Evolutionary conservation across 2,113 vertebrate species (phyloP).

Genomic region (Gnathonemus longibarbis): DNA sequence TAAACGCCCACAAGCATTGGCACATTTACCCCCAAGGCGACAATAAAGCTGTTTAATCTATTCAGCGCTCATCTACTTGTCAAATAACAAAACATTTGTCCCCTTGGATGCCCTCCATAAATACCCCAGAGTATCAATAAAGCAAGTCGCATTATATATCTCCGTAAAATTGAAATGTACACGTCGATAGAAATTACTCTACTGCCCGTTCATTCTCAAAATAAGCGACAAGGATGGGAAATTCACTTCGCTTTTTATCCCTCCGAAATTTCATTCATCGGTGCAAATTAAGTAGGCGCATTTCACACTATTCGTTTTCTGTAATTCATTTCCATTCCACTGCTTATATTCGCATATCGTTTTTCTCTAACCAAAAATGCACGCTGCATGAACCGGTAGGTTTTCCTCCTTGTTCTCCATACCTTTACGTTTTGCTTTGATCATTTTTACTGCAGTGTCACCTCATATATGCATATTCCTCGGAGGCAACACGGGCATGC

Average conservation of each 20-base stretch:
- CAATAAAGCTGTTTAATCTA: neutral
- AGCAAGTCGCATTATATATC: neutral
- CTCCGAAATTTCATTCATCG: neutral
- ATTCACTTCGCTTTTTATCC: neutral
- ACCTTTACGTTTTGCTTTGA: neutral
- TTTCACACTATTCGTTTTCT: neutral
- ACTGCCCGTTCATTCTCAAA: neutral
- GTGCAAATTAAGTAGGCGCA: neutral
- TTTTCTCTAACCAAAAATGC: neutral
- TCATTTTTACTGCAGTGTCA: slow-evolving; percentile 4
- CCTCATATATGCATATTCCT: neutral
- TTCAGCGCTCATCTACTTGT: neutral
- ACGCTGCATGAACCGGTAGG: neutral
- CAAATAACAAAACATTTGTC: neutral
- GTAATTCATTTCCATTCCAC: neutral
- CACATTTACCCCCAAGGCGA: neutral
- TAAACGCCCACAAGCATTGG: neutral
- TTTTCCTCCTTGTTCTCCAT: neutral
- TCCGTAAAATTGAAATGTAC: neutral
- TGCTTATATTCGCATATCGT: neutral
- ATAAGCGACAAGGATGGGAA: neutral
- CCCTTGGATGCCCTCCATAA: neutral
- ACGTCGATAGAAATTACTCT: neutral
- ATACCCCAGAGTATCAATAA: neutral
- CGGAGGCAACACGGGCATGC: neutral